phyloP scores from a whole-genome alignment of 1,140 invertebrate genomes.

The Tribolium madens region DNA sequence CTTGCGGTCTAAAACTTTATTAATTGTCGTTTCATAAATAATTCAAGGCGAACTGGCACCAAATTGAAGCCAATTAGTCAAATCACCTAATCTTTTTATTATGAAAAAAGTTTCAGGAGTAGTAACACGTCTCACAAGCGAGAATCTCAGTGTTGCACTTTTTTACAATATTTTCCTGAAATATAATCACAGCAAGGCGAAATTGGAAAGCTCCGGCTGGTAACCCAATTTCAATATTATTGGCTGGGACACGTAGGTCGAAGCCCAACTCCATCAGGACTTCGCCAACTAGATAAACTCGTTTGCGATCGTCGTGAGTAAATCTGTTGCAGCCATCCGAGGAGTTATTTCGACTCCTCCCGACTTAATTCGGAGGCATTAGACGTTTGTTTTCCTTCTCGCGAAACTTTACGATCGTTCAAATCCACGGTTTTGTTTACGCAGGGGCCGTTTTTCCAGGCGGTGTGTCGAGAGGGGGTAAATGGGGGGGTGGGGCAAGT shows the following conservation, averaged over 20 bases:
- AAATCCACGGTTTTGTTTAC: constrained; percentile 33
- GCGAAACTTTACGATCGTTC: constrained; percentile 13
- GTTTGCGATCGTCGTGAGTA: constrained; percentile 15
- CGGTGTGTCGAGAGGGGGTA: background rate
- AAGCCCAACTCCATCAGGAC: constrained; percentile 25
- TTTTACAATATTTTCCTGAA: background rate
- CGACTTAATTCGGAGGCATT: constrained; percentile 19
- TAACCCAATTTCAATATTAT: constrained; percentile 39
- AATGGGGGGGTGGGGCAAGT: background rate
- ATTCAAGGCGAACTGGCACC: constrained; percentile 3
- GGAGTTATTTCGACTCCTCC: background rate
- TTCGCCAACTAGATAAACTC: constrained; percentile 33
- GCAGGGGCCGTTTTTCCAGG: background rate
- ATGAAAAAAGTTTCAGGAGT: background rate
- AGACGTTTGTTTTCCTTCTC: constrained; percentile 20
- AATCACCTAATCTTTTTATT: background rate
- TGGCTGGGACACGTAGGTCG: constrained; percentile 25
- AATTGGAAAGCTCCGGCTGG: constrained; percentile 8
- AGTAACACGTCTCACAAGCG: background rate
- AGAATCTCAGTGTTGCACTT: background rate
- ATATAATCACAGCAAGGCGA: constrained; percentile 21
- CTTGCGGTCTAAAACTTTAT: constrained; percentile 8
- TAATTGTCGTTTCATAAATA: constrained; percentile 27
- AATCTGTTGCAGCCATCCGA: constrained; percentile 20
- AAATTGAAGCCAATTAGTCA: constrained; percentile 7